Conservation (phyloP, 2,888 invertebrate genomes). For the Andricus quercusramuli region DNA sequence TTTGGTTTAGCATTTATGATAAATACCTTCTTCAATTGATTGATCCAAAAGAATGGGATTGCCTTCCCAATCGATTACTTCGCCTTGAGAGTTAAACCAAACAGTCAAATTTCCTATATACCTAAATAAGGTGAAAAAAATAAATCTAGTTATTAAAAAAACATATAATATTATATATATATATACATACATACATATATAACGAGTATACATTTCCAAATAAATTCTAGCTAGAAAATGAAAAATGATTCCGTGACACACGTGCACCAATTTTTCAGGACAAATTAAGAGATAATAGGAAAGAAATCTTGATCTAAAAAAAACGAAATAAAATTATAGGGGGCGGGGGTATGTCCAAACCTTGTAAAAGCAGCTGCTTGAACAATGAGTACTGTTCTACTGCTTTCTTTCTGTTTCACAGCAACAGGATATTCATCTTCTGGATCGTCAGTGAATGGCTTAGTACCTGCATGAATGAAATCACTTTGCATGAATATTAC, state of each 20-base stretch:
- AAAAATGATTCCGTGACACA: no score
- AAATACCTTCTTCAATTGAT: constrained; percentile 84
- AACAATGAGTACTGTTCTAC: constrained; percentile 84
- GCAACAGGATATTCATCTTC: constrained; percentile 86
- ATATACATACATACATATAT: no score
- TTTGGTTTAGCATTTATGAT: no score
- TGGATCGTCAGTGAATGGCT: constrained; percentile 76
- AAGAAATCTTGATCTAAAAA: not conserved
- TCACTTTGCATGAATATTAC: constrained; percentile 85
- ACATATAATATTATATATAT: no score
- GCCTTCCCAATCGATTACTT: constrained; percentile 84
- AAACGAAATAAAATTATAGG: not conserved
- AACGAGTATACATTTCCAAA: no score
- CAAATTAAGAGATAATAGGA: no score
- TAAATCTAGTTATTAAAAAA: not conserved
- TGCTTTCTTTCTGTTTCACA: constrained; percentile 81
- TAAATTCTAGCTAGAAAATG: no score
- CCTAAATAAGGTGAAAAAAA: constrained; percentile 63
- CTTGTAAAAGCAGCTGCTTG: constrained; percentile 87
- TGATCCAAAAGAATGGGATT: constrained; percentile 85
- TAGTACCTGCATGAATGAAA: constrained; percentile 57
- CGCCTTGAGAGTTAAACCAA: constrained; percentile 84
- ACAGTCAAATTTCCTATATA: constrained; percentile 83
- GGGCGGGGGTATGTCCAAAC: constrained; percentile 50
- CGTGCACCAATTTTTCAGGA: no score